Evolutionary conservation across 2,888 invertebrate genomes (phyloP).

Genomic region (Tribolium freemani): DNA sequence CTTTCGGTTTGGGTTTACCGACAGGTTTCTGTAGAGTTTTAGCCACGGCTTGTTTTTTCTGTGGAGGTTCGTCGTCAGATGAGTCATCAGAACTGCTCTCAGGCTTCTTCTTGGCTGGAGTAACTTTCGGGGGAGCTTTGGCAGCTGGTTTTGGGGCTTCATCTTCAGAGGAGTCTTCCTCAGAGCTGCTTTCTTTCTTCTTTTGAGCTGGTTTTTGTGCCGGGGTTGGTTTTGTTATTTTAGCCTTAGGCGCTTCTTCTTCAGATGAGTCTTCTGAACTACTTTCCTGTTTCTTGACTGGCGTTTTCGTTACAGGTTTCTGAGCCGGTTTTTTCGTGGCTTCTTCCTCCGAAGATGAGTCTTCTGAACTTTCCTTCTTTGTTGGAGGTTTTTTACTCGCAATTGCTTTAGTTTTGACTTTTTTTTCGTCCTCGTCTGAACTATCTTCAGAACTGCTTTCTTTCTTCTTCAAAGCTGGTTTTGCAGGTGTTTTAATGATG

Average conservation of each 20-base stretch:
- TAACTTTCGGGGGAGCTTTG: conserved; percentile 4
- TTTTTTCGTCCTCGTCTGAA: conserved; percentile 51
- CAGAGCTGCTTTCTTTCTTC: conserved; percentile 64
- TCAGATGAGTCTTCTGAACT: conserved; percentile 55
- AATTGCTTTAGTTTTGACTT: conserved; percentile 10
- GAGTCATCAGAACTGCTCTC: conserved; percentile 55
- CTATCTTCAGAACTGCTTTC: conserved; percentile 51
- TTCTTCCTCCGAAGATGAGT: conserved; percentile 59
- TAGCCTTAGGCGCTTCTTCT: conserved; percentile 46
- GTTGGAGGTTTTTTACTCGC: conserved; percentile 31
- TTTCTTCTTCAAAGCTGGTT: conserved; percentile 30
- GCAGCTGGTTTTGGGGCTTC: conserved; percentile 50
- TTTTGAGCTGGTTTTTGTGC: conserved; percentile 50
- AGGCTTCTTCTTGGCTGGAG: conserved; percentile 35
- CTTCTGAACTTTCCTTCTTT: conserved; percentile 54
- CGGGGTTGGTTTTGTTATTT: conserved; percentile 36
- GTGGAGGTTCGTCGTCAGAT: conserved; percentile 57
- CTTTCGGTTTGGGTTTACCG: conserved; percentile 43
- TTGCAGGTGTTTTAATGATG: conserved; percentile 31
- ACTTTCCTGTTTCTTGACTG: conserved; percentile 39
- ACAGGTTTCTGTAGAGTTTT: conserved; percentile 39
- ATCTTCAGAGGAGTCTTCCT: conserved; percentile 67
- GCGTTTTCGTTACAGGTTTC: neutral
- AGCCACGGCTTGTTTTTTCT: conserved; percentile 13
- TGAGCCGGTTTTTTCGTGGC: conserved; percentile 43